A percentile compares a stretch with the other conserved stretches of the same genome.
phyloP scores from a whole-genome alignment of 2,797 vertebrate genomes.

The Sebastes variabilis region DNA sequence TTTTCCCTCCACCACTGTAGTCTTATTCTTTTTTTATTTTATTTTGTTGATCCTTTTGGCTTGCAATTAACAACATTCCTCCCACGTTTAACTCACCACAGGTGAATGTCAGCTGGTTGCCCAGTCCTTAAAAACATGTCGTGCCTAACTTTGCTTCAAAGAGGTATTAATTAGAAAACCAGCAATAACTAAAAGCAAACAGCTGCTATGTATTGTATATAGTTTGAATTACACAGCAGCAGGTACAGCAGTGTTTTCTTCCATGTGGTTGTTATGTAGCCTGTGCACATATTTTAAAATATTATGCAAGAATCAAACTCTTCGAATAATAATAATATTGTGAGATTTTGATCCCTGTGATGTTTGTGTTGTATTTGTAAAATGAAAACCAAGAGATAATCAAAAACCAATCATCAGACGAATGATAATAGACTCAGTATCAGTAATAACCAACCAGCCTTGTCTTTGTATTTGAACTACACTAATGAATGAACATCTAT shows the following conservation, averaged over 20 bases:
- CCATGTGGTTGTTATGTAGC: background rate
- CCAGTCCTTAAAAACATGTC: slow-evolving; percentile 21
- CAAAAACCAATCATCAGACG: slow-evolving; percentile 3
- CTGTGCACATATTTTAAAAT: slow-evolving; percentile 33
- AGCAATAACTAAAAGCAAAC: slow-evolving; percentile 46
- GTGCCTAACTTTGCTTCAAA: slow-evolving; percentile 41
- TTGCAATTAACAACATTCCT: background rate
- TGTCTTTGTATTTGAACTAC: slow-evolving; percentile 35
- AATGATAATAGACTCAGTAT: background rate
- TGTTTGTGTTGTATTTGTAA: slow-evolving; percentile 38
- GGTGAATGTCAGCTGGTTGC: slow-evolving; percentile 35
- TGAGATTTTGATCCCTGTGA: slow-evolving; percentile 35
- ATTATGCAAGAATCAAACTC: slow-evolving; percentile 50
- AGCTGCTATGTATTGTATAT: slow-evolving; percentile 17
- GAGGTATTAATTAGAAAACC: slow-evolving; percentile 36
- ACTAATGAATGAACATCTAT: slow-evolving; percentile 42
- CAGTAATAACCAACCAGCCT: slow-evolving; percentile 33
- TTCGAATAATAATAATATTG: slow-evolving; percentile 9
- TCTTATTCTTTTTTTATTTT: slow-evolving; percentile 12
- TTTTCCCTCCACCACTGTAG: slow-evolving; percentile 2
- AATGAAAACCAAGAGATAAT: slow-evolving; percentile 25
- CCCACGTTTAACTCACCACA: slow-evolving; percentile 13
- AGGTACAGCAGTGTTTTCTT: background rate
- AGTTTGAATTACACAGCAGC: background rate
- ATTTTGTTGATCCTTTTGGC: background rate